Base-by-base conservation (phyloP, 2,113 vertebrate species). In the Syngnathus scovelli region DNA sequence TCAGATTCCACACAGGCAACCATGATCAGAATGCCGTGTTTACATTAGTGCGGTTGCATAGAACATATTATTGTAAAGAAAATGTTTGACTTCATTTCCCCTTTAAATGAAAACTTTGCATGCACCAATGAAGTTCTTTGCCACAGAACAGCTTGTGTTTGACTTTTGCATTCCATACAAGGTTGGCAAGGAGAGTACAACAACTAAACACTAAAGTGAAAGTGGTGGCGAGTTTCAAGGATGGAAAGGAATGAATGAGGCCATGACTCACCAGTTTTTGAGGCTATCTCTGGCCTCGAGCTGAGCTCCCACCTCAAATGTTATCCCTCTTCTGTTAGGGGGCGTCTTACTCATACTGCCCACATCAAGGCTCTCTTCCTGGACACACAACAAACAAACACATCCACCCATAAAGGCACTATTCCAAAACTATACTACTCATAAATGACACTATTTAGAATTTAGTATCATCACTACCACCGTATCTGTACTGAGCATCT, bases 281-380 rank as follows among this genome's bases (percentile, higher is more conserved):
- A 97, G 94, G 90, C 92, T 93, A 90, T 98, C 96, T 89, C 96
- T 94, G 84, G 96, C 96, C 93, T 98, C 96, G 83, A 98, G 93
- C 91, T 95, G 94, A 89, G 95, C 95, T 91, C 96, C 96, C 92
- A 98, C 95, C 92, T 98, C 95, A 94, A 98, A 98, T 86, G 90
- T 92, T 89, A 98, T 98, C 86, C 96, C 96, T 94, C 95, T 92
- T 93, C 96, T 95, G 93, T 94, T 96, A 89, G 96, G 96, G 92
- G 95, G 95, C 88, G 93, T 93, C 93, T 96, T 98, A 93, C 92
- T 97, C 95, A 98, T 98, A 92, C 93, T 91, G 89, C 82, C 81
- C 83, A 85, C 87, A 90, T 90, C 81, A 85, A 88, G 85, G 81
- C 87, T 78, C 71, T 49, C 65, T 80, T 89, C 85, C 86, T 90